Evolutionary conservation across 2,888 invertebrate species (phyloP), one percentile per base, ranked within the genome.

Genomic region (Loripinus fragilis): DNA sequence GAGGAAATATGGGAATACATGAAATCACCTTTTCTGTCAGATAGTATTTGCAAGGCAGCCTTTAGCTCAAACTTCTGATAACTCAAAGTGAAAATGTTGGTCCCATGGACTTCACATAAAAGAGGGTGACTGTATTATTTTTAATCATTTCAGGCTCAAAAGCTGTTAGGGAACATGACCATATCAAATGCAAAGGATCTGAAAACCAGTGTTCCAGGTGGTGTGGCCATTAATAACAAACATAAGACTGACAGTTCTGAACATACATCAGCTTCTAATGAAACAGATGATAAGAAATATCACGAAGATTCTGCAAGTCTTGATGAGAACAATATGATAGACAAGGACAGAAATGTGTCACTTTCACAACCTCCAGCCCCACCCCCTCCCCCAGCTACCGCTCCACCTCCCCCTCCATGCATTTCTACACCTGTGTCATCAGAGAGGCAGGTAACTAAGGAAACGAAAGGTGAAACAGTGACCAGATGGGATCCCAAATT

Each of bases 401-500:
- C 52, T 20, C 42, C 69, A 33, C 65, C 74, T 23, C 64, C 73
- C 15, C 73, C 80, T 28, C 72, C 78, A 20, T 71, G 79, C 15
- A 71, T 77, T 41, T 72, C 73, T 10, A 23, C 68, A n/a, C 52
- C 68, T 3, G 69, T 77, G 5, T 20, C 76, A 20, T 30, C 50
- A 8, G 30, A 2, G 20, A 60, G 15, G 20, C 1, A 5, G 5
- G 60, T 17, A 10, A 10, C 8, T 25, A 52, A 30, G 15, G 33
- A 15, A n/a, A 17, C 1, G 42, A 75, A 71, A 12, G 71, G 67
- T 35, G 64, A 74, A 41, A 65, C 74, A 55, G 74, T 85, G 10
- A 76, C 66, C 0, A 81, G 87, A 67, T 86, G 89, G 86, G 87
- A 89, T 78, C 87, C 88, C 2, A 83, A 83, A 45, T 71, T 78